Conservation (phyloP, 2,888 invertebrate species). For the Clivina fossor region DNA sequence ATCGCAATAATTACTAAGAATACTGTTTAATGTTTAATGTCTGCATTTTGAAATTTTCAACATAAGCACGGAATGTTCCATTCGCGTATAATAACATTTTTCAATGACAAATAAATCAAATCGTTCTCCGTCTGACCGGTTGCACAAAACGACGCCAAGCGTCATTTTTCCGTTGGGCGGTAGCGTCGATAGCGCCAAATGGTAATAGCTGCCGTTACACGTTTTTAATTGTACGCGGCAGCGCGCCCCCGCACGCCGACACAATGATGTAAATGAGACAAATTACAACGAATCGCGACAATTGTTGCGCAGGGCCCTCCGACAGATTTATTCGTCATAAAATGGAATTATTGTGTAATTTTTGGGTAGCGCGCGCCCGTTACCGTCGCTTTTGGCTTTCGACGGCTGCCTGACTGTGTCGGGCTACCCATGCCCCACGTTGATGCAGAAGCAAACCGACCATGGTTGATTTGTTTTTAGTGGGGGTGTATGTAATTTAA, state of each 20-base stretch:
- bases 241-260: too few species aligned
- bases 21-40: too few species aligned
- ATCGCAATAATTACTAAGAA: too few species aligned
- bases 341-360: slow-evolving; percentile 35
- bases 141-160: not conserved
- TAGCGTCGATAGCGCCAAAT: slow-evolving; percentile 12
- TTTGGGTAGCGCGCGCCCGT: slow-evolving; percentile 21
- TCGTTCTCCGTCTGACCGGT: too few species aligned
- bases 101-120: too few species aligned
- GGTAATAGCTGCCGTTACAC: slow-evolving; percentile 29
- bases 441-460: too few species aligned
- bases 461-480: slow-evolving; percentile 30
- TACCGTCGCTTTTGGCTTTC: too few species aligned
- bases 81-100: too few species aligned
- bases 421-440: too few species aligned
- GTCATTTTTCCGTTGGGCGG: not conserved
- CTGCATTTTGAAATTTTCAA: too few species aligned
- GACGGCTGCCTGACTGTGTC: too few species aligned
- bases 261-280: slow-evolving; percentile 35
- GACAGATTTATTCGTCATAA: slow-evolving; percentile 35
- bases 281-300: slow-evolving; percentile 35
- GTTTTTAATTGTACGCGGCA: slow-evolving; percentile 31
- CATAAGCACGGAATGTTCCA: too few species aligned
- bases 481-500: not conserved
- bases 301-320: slow-evolving; percentile 30